Evolutionary conservation across 2,113 vertebrate genomes (phyloP), one percentile per base, ranked within the genome.

Genomic region (Leiothrix lutea): DNA sequence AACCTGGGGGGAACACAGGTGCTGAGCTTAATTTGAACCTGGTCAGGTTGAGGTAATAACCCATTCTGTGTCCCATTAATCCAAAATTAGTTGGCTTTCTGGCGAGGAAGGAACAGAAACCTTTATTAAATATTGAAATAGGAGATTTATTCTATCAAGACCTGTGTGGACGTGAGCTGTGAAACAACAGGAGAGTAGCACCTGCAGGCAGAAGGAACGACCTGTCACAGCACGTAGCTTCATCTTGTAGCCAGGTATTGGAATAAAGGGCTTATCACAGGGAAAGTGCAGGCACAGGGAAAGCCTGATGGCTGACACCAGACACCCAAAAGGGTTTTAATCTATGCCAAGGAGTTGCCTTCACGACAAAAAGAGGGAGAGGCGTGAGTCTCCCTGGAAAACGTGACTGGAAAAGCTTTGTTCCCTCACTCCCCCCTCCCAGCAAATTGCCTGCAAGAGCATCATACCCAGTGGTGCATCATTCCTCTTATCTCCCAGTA

Each of bases 391-490:
- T 71, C 0, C 0, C 47, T 70, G 80, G 44, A 73, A 83, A 94
- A 61, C 33, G 25, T 93, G 95, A 92, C 95, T 91, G 53, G 74
- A 58, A 91, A 86, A 80, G 80, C 86, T 70, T 91, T 19, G 4
- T 69, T 92, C 60, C 8, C 80, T 92, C 80, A 2, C 47, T 71
- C 15, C 47, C n/a, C 5, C 17, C 73, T 90, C 47, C 61, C 80
- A 95, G 88, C 78, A 90, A 91, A 95, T 93, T 92, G 94, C 80
- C 90, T 91, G 86, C 47, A 54, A 92, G 91, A 75, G 78, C 73
- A 81, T 96, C 95, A 86, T 70, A 47, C 84, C 66, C 88, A 57
- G 85, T 29, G 14, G 66, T 95, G 92, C 90, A 83, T 93, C 80
- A 69, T 73, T 78, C 28, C 92, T 90, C 3, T 90, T 95, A 82